Evolutionary conservation across 2,113 vertebrate species (phyloP), one percentile per base, ranked within the genome.

Genomic region (Ranitomeya imitator): DNA sequence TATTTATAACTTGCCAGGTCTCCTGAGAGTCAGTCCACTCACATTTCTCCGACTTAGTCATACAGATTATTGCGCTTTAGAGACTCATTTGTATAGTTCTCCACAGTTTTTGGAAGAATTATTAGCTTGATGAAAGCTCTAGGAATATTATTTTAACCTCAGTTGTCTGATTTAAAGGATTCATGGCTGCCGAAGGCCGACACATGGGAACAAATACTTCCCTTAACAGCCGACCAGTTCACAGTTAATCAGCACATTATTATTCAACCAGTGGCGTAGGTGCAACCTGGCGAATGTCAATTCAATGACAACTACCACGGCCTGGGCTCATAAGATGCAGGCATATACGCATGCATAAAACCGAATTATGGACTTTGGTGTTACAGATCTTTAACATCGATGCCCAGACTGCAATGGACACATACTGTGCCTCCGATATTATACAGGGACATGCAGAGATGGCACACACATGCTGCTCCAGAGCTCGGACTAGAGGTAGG

Each of bases 1-100:
- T 86, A 86, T 86, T 86, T 86, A 86, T 86, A 55, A 52, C 85
- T 86, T 67, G 71, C 16, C 16, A 79, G 76, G 51, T 51, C 85
- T 86, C 85, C 61, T 51, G 59, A 79, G 74, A 60, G 52, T 86
- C 51, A 55, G 21, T 55, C 55, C 60, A 86, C 51, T 79, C 85
- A 86, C 23, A 59, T n/a, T 51, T 3, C 26, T 78, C 85, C 16
- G 77, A 67, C 51, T 79, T 52, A 79, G 19, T 67, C 71, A 54
- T 55, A 61, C 80, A 79, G 81, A 55, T 87, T 14, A 80, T 26
- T 80, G n/a, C 45, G 54, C 86, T 57, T 55, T 80, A 15, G 86
- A 54, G 86, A 87, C 16, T 63, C 77, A 80, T 80, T 67, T 57
- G 31, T 19, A 45, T 18, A 71, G 74, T 61, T 86, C 57, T 61